Base-by-base conservation (phyloP, 1,140 invertebrate species). In the Solenopsis invicta region DNA sequence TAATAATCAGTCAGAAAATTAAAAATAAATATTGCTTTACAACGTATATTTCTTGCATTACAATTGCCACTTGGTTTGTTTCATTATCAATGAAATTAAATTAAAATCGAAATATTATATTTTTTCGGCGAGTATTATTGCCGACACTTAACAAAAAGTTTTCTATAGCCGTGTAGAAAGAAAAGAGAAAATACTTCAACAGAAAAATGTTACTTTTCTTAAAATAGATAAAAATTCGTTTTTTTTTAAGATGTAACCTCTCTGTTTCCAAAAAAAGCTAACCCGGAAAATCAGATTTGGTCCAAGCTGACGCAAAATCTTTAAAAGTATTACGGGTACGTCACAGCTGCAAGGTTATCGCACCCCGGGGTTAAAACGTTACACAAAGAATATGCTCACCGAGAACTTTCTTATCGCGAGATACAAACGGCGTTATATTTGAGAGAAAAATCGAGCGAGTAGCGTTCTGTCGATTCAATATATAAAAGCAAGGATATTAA, bases 31-130 rank as follows among this genome's bases (percentile, higher is more conserved):
- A 50, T 50, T 72, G 45, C 8, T 24, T 45, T 52, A 18, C 12
- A 72, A 45, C 45, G 18, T 64, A 64, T 71, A 64, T 71, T 71
- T 72, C 48, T 50, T 52, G 16, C 16, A 48, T 29, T 34, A n/a
- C 18, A n/a, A 5, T 54, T 54, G 4, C 0, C 10, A 9, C 16
- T 34, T 37, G 54, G 10, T 2, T 54, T 18, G 18, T 72, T 34
- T 21, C 24, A 12, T 45, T 41, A 13, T 8, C 2, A 52, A 74
- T n/a, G 61, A 81, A 71, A 78, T 85, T 88, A 88, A 88, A 90
- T 90, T 90, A 90, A 88, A 88, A 82, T 78, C 77, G 72, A 88
- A 41, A 87, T 88, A 9, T 18, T 64, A 71, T 71, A 84, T 90
- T 85, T 66, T 41, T 71, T 41, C 12, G 24, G 13, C 48, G 5